Base-by-base conservation (phyloP, 1,140 invertebrate species). In the Caenorhabditis latens region DNA sequence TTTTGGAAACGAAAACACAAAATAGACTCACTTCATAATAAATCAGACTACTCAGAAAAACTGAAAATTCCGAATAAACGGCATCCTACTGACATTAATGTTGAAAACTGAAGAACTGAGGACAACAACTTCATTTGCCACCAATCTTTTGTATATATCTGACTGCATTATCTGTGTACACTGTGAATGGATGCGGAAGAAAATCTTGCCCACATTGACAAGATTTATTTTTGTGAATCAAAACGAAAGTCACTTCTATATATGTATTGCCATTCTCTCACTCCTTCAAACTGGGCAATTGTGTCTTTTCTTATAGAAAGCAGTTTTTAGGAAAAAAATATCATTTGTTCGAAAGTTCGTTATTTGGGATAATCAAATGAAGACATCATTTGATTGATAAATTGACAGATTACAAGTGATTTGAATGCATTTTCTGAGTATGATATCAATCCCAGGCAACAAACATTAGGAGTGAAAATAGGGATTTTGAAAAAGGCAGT, bases 191-290 rank as follows among this genome's bases (percentile, higher is more conserved):
- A 79, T 79, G 71, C 43, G 71, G 71, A 79, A 50, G 71, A 53
- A 79, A 79, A 79, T 79, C 46, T 79, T 79, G 19, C 71, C 71
- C 46, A 79, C 43, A 79, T 21, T 79, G 71, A 14, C 71, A 79
- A 79, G 71, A 79, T 79, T 48, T 79, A 79, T 71, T 79, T 79
- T 79, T 79, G 71, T 79, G 71, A 79, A 79, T 79, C 46, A 50
- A 79, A 79, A 19, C 71, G 21, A 48, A 50, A 79, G 71, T 50
- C 46, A 53, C 43, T 48, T 50, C 46, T 50, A 53, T 46, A 79
- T 40, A 79, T 42, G 14, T 42, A 50, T 71, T 71, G 65, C 65
- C 65, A 71, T 43, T 71, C 11, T 79, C 21, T 50, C 32, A 79
- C 21, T 43, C 14, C 9, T 75, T 50, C n/a, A 19, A 79, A 71